Conservation (phyloP, 2,888 invertebrate genomes). For the Synanthedon andrenaeformis region DNA sequence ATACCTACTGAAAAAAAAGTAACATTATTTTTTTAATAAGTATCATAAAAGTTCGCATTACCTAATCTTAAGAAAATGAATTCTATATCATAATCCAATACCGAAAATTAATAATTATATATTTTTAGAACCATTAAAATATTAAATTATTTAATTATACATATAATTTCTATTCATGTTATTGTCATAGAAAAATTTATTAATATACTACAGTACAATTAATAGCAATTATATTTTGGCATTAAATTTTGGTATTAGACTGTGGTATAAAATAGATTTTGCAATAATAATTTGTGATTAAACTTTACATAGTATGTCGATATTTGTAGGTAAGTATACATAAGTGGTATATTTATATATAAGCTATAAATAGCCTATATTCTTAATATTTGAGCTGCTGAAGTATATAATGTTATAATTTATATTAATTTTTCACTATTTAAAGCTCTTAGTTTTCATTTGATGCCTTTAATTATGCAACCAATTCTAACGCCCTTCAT, state of each 20-base stretch:
- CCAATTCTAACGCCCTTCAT: slow-evolving; percentile 42
- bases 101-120: slow-evolving; percentile 17
- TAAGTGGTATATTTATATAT: slow-evolving; percentile 43
- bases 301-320: slow-evolving; percentile 4
- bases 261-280: slow-evolving; percentile 34
- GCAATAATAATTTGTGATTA: slow-evolving; percentile 25
- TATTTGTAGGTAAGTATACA: slow-evolving; percentile 41
- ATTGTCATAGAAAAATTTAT: slow-evolving; percentile 32
- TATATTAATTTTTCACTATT: slow-evolving; percentile 65
- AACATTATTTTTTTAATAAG: slow-evolving; percentile 10
- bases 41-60: slow-evolving; percentile 11
- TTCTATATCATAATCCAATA: slow-evolving; percentile 46
- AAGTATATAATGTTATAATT: slow-evolving; percentile 60
- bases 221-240: slow-evolving; percentile 3
- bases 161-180: slow-evolving; percentile 16
- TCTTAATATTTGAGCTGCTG: slow-evolving; percentile 55
- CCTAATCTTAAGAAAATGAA: slow-evolving; percentile 10
- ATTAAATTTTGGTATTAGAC: slow-evolving; percentile 45
- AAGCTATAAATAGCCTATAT: slow-evolving; percentile 64
- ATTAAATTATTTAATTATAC: slow-evolving; percentile 5
- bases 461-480: slow-evolving; percentile 50
- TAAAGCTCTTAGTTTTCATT: slow-evolving; percentile 71
- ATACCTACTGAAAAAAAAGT: slow-evolving; percentile 20
- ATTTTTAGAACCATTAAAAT: slow-evolving; percentile 2
- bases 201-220: slow-evolving; percentile 13